Base-by-base conservation (phyloP, 1,140 invertebrate species). In the Diachasmimorpha longicaudata region DNA sequence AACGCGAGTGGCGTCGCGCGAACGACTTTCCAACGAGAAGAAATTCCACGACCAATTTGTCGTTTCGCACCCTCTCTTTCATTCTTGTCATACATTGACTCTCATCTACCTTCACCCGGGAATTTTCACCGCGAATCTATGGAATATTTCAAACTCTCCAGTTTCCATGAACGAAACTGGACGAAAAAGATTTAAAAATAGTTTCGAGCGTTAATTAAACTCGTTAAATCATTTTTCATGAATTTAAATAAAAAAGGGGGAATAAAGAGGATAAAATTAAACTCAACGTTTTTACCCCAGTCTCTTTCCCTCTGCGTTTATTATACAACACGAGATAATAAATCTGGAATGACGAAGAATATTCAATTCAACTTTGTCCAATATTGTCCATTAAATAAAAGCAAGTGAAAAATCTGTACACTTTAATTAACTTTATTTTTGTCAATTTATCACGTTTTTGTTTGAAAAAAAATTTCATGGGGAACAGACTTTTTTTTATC, bases 1-100 rank as follows among this genome's bases (percentile, higher is more conserved):
- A 71, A 71, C 23, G 63, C 48, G 70, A 70, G 25, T 52, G 46
- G 36, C 70, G 69, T 78, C 74, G 72, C 39, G 67, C 63, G 74
- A 76, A 78, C 36, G 77, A 72, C 70, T 74, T 76, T 75, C 71
- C 74, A 76, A 74, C 74, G 77, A 78, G 74, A 76, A 75, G 74
- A 78, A 76, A 78, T 78, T 78, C 77, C 74, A 73, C 71, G 77
- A 78, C 63, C 74, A 76, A 78, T 75, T 78, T 78, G 77, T 76
- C 77, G 70, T 75, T 67, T 52, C 48, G 63, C 36, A 58, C 46
- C 39, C 55, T 55, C 31, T 72, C 31, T 72, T 70, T 73, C 25
- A 42, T 48, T 75, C 67, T 37, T 42, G 48, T 23, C 48, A 48
- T 23, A 52, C 31, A 72, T 19, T 48, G 70, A 46, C 36, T 52